Percentiles rank a stretch among this genome's conserved stretches.
Conservation (phyloP, 2,797 vertebrate species). For the Anabas testudineus region DNA sequence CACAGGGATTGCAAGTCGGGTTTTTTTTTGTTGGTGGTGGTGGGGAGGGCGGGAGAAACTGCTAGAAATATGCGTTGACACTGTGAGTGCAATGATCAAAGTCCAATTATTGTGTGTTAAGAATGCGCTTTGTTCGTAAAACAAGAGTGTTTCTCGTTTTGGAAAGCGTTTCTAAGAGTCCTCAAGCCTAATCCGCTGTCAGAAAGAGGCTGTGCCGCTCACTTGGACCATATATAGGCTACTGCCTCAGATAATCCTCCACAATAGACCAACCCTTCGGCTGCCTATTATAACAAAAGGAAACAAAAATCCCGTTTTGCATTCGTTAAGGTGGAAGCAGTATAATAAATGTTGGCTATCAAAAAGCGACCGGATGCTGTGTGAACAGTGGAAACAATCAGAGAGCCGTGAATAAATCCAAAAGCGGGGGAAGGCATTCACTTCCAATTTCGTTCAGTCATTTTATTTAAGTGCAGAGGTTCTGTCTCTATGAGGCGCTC, state of each 20-base stretch:
- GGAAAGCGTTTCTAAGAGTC: slow-evolving; percentile 2
- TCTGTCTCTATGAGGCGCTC: slow-evolving; percentile 4
- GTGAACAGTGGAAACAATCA: slow-evolving; percentile 50
- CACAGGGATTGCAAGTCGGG: slow-evolving; percentile 51
- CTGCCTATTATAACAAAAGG: slow-evolving; percentile 67
- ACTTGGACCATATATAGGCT: slow-evolving; percentile 52
- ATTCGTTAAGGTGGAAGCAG: slow-evolving; percentile 42
- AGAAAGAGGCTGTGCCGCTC: slow-evolving; percentile 56
- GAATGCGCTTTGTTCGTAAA: slow-evolving; percentile 27
- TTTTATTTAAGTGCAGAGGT: slow-evolving; percentile 44
- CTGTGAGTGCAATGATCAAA: slow-evolving; percentile 49
- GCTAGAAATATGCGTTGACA: slow-evolving; percentile 63
- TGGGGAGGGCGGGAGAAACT: slow-evolving; percentile 65
- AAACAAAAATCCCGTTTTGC: slow-evolving; percentile 22
- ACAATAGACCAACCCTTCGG: slow-evolving; percentile 62
- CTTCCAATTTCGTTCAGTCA: slow-evolving; percentile 42
- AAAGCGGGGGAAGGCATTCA: slow-evolving; percentile 32
- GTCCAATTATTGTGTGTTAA: slow-evolving; percentile 27
- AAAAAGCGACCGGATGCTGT: slow-evolving; percentile 38
- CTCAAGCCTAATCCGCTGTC: slow-evolving; percentile 17
- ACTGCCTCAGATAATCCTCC: slow-evolving; percentile 60
- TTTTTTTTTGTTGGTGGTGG: slow-evolving; percentile 21
- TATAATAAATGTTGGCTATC: slow-evolving; percentile 20
- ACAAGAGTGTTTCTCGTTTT: slow-evolving; percentile 33
- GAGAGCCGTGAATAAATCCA: slow-evolving; percentile 50